Evolutionary conservation across 1,140 invertebrate species (phyloP).

Genomic region (Papilio dardanus): DNA sequence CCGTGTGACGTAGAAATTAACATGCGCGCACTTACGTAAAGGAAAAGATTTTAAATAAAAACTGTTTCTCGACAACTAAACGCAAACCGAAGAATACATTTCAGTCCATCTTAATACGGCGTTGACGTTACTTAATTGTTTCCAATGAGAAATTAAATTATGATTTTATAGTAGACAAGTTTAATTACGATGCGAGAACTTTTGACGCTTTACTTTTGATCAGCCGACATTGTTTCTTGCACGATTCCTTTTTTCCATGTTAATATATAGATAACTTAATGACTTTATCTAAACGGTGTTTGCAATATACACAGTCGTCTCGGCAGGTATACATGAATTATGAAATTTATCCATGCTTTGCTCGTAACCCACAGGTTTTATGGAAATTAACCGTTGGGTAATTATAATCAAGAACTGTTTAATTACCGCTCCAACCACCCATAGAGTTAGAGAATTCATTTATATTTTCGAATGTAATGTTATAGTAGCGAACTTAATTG

Average conservation of each 20-base stretch:
- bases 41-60: slow-evolving; percentile 35
- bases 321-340: slow-evolving; percentile 48
- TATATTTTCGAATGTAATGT: background rate
- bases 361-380: slow-evolving; percentile 61
- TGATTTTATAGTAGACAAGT: slow-evolving; percentile 68
- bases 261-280: slow-evolving; percentile 63
- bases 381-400: slow-evolving; percentile 56
- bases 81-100: slow-evolving; percentile 35
- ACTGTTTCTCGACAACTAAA: slow-evolving; percentile 21
- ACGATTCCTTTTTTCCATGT: slow-evolving; percentile 45
- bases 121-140: slow-evolving; percentile 66
- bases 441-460: slow-evolving; percentile 41
- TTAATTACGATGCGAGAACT: slow-evolving; percentile 57
- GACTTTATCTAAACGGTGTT: slow-evolving; percentile 59
- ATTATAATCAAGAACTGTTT: slow-evolving; percentile 60
- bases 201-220: slow-evolving; percentile 64
- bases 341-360: slow-evolving; percentile 58
- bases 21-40: slow-evolving; percentile 33
- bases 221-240: slow-evolving; percentile 45
- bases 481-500: background rate
- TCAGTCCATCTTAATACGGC: slow-evolving; percentile 62
- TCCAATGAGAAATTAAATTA: slow-evolving; percentile 69
- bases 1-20: slow-evolving; percentile 46
- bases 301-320: slow-evolving; percentile 46
- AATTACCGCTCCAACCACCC: slow-evolving; percentile 59